Evolutionary conservation across 30 jellyfish, hydroid and myxozoan genomes (phyloP).

Genomic region (Morbakka virulenta): DNA sequence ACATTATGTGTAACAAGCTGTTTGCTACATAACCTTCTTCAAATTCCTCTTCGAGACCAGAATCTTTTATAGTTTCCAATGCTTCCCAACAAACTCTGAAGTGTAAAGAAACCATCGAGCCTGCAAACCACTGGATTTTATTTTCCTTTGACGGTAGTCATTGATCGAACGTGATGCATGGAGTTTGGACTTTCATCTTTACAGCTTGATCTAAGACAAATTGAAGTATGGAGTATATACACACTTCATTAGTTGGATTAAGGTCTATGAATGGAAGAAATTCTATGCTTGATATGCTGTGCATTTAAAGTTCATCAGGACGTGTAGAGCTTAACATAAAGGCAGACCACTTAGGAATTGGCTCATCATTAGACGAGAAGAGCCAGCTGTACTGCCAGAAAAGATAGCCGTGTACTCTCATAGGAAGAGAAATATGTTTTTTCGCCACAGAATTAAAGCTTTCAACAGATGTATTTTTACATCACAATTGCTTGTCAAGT

Average conservation of each 20-base stretch:
- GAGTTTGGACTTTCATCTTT: background rate
- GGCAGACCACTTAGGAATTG: slow-evolving; percentile 69
- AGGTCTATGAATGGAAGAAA: slow-evolving; percentile 58
- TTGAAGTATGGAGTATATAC: slow-evolving; percentile 54
- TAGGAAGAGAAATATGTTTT: no score
- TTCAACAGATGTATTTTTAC: no score
- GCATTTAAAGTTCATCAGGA: background rate
- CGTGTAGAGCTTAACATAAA: slow-evolving; percentile 36
- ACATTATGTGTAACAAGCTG: slow-evolving; percentile 46
- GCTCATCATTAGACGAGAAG: no score
- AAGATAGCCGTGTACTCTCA: no score
- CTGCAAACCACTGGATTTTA: slow-evolving; percentile 53
- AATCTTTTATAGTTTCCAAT: slow-evolving; percentile 63
- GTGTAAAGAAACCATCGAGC: slow-evolving; percentile 62
- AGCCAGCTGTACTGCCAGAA: no score
- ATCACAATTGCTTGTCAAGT: no score
- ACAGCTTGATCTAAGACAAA: slow-evolving; percentile 41
- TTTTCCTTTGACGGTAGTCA: slow-evolving; percentile 56
- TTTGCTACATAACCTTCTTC: slow-evolving; percentile 48
- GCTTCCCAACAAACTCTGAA: slow-evolving; percentile 65
- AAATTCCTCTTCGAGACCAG: slow-evolving; percentile 52
- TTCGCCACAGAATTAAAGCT: no score
- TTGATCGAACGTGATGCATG: slow-evolving; percentile 58
- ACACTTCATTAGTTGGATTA: slow-evolving; percentile 50
- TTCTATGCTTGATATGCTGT: background rate